Percentiles rank a stretch among this genome's conserved stretches.
Evolutionary conservation across 2,888 invertebrate species (phyloP).

Genomic region (Habroteleia sp.): DNA sequence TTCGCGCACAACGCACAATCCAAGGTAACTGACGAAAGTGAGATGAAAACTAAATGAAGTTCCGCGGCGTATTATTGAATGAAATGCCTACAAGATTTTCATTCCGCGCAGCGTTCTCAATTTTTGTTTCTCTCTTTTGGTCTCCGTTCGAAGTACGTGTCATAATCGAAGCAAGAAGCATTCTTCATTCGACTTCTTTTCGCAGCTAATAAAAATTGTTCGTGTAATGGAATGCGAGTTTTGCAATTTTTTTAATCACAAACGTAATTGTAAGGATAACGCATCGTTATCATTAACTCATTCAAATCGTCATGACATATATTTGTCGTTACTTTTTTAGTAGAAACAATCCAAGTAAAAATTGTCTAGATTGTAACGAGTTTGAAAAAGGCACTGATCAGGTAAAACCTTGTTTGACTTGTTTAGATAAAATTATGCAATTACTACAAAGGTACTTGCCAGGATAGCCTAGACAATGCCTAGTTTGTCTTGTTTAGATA

Average conservation of each 20-base stretch:
- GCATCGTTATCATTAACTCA: too few species aligned
- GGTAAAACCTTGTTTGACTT: too few species aligned
- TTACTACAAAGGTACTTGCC: too few species aligned
- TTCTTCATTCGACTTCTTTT: slow-evolving; percentile 42
- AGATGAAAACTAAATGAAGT: slow-evolving; percentile 49
- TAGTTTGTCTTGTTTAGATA: too few species aligned
- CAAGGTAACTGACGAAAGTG: slow-evolving; percentile 39
- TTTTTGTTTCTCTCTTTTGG: slow-evolving; percentile 34
- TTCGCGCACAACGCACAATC: slow-evolving; percentile 7
- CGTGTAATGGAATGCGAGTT: slow-evolving; percentile 38
- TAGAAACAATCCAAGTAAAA: too few species aligned
- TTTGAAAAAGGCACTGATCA: too few species aligned
- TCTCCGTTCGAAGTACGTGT: slow-evolving; percentile 21
- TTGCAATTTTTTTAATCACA: slow-evolving; percentile 31
- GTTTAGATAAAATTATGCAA: too few species aligned
- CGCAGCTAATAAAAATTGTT: slow-evolving; percentile 39
- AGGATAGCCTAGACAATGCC: too few species aligned
- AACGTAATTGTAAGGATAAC: too few species aligned
- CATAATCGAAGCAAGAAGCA: slow-evolving; percentile 47
- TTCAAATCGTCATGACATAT: too few species aligned
- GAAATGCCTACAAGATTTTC: slow-evolving; percentile 50
- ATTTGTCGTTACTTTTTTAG: too few species aligned
- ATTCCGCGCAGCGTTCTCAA: slow-evolving; percentile 23
- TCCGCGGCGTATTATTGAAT: slow-evolving; percentile 43
- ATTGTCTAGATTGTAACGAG: too few species aligned